Evolutionary conservation across 2,113 vertebrate species (phyloP).

Genomic region (Tricholaema leucomelas): DNA sequence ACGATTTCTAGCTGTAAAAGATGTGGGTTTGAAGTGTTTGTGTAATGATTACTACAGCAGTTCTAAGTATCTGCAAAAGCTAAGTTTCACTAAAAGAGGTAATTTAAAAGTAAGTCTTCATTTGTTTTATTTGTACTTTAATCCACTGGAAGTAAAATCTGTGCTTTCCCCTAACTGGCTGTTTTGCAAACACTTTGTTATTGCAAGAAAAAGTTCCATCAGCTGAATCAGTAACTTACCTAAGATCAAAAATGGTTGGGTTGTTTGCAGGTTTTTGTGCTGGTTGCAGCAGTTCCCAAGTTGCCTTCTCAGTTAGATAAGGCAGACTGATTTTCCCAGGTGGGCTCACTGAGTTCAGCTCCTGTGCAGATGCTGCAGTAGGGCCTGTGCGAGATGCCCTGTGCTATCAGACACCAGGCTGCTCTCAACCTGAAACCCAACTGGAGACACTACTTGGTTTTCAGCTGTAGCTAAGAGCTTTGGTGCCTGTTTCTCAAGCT

Average conservation of each 20-base stretch:
- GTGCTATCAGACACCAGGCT: neutral
- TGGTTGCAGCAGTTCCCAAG: neutral
- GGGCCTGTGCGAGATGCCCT: neutral
- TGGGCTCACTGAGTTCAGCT: neutral
- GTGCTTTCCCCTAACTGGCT: neutral
- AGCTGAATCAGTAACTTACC: neutral
- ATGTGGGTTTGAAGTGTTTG: neutral
- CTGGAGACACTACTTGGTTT: neutral
- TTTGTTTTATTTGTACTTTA: neutral
- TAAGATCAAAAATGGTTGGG: neutral
- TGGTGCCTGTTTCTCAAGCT: neutral
- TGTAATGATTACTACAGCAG: neutral
- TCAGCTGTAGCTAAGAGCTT: neutral
- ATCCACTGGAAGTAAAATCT: neutral
- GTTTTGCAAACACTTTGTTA: neutral
- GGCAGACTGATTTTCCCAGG: neutral
- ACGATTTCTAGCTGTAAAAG: conserved; percentile 53
- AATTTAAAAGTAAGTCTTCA: neutral
- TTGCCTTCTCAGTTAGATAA: neutral
- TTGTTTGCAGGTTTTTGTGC: neutral
- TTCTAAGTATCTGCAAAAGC: conserved; percentile 40
- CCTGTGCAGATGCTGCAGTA: neutral
- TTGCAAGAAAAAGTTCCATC: neutral
- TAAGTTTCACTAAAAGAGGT: neutral
- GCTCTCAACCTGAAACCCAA: neutral